Base-by-base conservation (phyloP, 1,140 invertebrate species). In the Leptopilina clavipes region DNA sequence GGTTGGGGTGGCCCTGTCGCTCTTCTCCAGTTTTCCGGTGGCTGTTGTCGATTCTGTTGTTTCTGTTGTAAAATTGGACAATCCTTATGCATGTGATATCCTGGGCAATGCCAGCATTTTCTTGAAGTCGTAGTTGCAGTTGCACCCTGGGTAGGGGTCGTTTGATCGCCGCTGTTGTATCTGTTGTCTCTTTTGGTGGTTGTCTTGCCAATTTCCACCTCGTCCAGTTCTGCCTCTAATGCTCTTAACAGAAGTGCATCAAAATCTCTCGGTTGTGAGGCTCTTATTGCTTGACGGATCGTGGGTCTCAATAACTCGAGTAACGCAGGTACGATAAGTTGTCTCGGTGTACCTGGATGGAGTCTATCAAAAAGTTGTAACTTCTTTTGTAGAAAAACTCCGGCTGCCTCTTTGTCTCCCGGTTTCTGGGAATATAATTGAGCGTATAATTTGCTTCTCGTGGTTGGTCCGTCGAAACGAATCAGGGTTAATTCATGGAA, bases 91-190 rank as follows among this genome's bases (percentile, higher is more conserved):
- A 73, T 80, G 48, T 85, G 83, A 1, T 72, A 25, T 12, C 54
- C 83, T 0, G 82, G 83, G 40, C 82, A 85, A 73, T 78, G 72
- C 77, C 78, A 83, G 52, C 80, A 84, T 14, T 77, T 59, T 12
- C 75, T 74, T 10, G 12, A 56, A 43, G 17, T 71, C 31, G 22
- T 12, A 3, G 31, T 71, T n/a, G 11, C 37, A 7, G 25, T 71
- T n/a, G n/a, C n/a, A n/a, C n/a, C n/a, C n/a, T n/a, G n/a, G 11
- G 65, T 25, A 6, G 25, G 5, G 40, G 40, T 6, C 11, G 48
- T 37, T 40, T 31, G 31, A 48, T 75, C 12, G 14, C 37, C 54
- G 31, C n/a, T 71, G 37, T 7, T 37, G 12, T n/a, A 11, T 22
- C 8, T 22, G 70, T 70, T 12, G 22, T 70, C 45, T 73, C 48